Evolutionary conservation across 2,797 vertebrate species (phyloP).

Genomic region (Brachyalestes nurse): DNA sequence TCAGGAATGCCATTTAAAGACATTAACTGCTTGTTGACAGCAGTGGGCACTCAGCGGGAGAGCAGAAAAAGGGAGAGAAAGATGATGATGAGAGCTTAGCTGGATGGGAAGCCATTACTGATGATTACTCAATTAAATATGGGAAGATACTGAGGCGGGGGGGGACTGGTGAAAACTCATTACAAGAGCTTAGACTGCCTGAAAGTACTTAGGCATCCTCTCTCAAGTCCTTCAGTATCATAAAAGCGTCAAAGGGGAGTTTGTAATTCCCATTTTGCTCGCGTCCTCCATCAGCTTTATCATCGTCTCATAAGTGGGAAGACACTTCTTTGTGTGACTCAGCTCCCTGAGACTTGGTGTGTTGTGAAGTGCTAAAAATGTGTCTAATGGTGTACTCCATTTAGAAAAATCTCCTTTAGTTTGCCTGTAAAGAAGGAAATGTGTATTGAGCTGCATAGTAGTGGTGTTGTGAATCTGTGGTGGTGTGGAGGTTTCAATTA

Average conservation of each 20-base stretch:
- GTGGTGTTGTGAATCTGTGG: too few relatives aligned
- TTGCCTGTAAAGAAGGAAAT: neutral
- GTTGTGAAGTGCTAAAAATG: neutral
- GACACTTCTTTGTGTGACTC: neutral
- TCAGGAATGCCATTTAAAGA: conserved; percentile 52
- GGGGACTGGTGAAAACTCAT: conserved; percentile 15
- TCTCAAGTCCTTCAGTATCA: conserved; percentile 1
- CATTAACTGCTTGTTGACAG: conserved; percentile 53
- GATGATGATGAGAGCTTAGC: neutral
- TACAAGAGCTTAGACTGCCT: conserved; percentile 24
- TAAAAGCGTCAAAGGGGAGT: neutral
- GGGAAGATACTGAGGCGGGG: neutral
- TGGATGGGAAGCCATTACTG: conserved; percentile 36
- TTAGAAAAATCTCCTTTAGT: neutral
- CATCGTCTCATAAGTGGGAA: neutral
- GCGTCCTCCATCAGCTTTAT: neutral
- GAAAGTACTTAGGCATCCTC: conserved; percentile 21
- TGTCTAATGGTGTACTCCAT: neutral
- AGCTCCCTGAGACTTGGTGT: neutral
- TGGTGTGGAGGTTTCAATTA: too few relatives aligned
- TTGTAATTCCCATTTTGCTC: conserved; percentile 15
- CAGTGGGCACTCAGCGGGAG: conserved; percentile 38
- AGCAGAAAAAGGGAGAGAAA: neutral
- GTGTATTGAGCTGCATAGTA: neutral
- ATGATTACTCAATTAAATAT: conserved; percentile 40